Conservation (phyloP, 2,797 vertebrate species). For the Crenuchus spilurus region DNA sequence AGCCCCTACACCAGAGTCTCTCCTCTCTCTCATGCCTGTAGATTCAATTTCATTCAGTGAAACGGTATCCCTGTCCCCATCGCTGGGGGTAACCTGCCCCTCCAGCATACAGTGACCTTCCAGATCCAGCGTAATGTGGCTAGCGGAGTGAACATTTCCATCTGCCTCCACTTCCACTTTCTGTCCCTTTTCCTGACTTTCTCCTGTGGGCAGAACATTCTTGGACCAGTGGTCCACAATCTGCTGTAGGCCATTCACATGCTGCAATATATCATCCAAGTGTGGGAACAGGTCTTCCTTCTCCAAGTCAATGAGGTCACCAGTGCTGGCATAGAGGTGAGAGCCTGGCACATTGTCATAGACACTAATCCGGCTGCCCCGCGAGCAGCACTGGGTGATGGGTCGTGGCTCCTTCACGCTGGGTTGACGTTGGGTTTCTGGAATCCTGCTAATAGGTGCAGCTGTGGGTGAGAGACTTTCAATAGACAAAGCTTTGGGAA, state of each 20-base stretch:
- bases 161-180: conserved; percentile 63
- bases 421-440: conserved; percentile 76
- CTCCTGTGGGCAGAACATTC: conserved; percentile 81
- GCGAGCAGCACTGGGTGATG: conserved; percentile 82
- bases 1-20: conserved; percentile 95
- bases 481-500: conserved; percentile 96
- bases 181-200: conserved; percentile 66
- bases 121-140: conserved; percentile 89
- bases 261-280: conserved; percentile 91
- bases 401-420: conserved; percentile 75
- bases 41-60: conserved; percentile 88
- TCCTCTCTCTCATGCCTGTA: conserved; percentile 85
- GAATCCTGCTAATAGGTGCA: conserved; percentile 73
- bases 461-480: conserved; percentile 91
- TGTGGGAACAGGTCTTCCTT: conserved; percentile 93
- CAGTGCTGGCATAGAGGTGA: conserved; percentile 94
- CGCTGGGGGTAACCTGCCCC: conserved; percentile 83
- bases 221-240: conserved; percentile 94
- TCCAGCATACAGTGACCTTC: conserved; percentile 90
- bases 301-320: conserved; percentile 93
- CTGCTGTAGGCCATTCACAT: conserved; percentile 91
- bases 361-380: conserved; percentile 93
- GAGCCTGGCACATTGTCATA: conserved; percentile 97
- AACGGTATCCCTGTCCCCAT: conserved; percentile 85
- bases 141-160: conserved; percentile 75